These are phyloP conservation scores for Dendrocincla tyrannina DNA, from an alignment of 2,797 vertebrate species.

Conservation along the genomic window DNA sequence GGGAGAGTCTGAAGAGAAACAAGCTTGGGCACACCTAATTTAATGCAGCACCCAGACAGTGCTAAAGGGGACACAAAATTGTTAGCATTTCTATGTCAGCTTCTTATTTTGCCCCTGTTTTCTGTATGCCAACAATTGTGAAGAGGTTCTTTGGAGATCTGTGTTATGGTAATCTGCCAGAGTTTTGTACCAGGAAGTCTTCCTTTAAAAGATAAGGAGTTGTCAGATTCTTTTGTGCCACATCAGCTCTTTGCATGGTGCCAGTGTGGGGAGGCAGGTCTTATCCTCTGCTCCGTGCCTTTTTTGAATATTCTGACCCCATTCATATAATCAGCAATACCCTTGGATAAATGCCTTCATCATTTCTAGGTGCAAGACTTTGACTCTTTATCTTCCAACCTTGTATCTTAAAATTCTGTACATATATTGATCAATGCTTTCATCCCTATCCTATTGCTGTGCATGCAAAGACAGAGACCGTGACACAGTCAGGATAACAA, in stretches of 20 bases:
- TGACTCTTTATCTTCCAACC: background rate
- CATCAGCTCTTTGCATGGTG: background rate
- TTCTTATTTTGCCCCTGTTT: background rate
- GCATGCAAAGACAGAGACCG: background rate
- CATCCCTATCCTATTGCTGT: background rate
- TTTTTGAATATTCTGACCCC: background rate
- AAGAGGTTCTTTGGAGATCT: background rate
- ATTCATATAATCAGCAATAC: background rate
- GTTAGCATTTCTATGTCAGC: background rate
- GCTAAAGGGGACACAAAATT: background rate
- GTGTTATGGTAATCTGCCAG: accelerated
- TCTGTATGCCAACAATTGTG: background rate
- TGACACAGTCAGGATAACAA: background rate
- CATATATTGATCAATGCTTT: background rate
- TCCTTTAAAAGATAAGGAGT: background rate
- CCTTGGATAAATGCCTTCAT: background rate
- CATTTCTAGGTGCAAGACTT: background rate
- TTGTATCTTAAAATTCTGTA: background rate
- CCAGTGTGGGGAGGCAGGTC: background rate
- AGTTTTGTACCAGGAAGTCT: background rate
- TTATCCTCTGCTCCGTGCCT: background rate
- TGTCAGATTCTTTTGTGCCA: background rate
- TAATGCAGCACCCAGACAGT: background rate
- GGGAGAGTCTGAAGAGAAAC: background rate
- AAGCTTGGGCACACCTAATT: background rate